These are phyloP conservation scores for Nesometra sesokonis DNA, from an alignment of 35 echinoderm and acorn worm genomes.

Conservation along the genomic window DNA sequence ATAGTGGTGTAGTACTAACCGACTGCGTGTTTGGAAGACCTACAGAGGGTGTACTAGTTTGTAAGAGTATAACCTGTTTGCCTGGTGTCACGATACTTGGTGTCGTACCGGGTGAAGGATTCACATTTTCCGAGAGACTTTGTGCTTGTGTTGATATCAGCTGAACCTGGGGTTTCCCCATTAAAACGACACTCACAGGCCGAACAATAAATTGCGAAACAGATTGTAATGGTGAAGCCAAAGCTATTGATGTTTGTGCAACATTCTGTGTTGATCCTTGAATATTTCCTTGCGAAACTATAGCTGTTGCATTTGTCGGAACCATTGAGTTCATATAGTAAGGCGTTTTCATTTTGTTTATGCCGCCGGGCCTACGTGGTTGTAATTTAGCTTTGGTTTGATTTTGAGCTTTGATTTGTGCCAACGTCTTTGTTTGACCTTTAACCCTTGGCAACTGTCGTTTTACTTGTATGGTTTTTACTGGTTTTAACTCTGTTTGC, in stretches of 20 bases:
- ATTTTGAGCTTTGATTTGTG: constrained; percentile 93
- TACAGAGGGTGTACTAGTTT: background rate
- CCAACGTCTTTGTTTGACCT: constrained; percentile 82
- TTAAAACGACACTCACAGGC: background rate
- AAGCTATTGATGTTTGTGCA: background rate
- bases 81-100: background rate
- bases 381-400: constrained; percentile 28
- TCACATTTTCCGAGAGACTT: background rate
- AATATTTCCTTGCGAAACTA: background rate
- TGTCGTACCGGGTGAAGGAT: background rate
- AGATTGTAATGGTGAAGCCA: background rate
- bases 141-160: background rate
- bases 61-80: background rate
- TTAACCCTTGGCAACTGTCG: background rate
- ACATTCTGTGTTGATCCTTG: background rate
- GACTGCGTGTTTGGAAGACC: background rate
- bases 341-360: constrained; percentile 26
- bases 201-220: background rate
- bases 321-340: constrained; percentile 76
- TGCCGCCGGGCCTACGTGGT: constrained; percentile 13
- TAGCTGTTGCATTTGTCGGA: constrained; percentile 67
- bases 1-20: background rate
- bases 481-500: background rate
- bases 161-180: background rate
- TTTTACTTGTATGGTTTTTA: background rate